Percentiles rank a stretch among this genome's conserved stretches.
These are phyloP conservation scores for Henicopernis longicauda DNA, from an alignment of 2,113 vertebrate genomes.

Conservation along the genomic window DNA sequence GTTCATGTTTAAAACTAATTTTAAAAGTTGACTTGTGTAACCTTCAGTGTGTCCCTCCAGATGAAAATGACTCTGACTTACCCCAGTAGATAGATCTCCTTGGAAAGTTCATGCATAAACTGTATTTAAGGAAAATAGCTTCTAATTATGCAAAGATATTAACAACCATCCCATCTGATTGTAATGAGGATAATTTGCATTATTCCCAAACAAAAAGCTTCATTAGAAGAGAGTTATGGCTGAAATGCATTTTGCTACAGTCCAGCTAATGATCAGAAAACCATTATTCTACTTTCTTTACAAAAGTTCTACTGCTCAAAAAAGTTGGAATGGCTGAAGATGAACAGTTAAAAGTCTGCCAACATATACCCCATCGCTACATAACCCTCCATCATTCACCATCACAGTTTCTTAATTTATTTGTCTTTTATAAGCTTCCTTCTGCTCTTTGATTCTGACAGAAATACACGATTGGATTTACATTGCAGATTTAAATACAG, in stretches of 20 bases:
- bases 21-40: conserved; percentile 11
- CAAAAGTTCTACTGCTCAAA: not conserved
- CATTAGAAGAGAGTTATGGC: conserved; percentile 4
- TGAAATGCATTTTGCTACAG: conserved; percentile 26
- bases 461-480: not conserved
- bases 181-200: conserved; percentile 67
- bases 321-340: not conserved
- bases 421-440: not conserved
- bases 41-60: not conserved
- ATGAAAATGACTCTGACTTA: conserved; percentile 36
- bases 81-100: conserved; percentile 19
- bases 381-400: not conserved
- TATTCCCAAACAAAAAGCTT: conserved; percentile 51
- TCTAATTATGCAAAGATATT: conserved; percentile 65
- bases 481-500: not conserved
- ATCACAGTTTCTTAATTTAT: not conserved
- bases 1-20: not conserved
- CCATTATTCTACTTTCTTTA: not conserved
- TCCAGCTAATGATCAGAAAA: conserved; percentile 36
- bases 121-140: conserved; percentile 64
- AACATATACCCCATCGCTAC: accelerated
- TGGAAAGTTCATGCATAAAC: conserved; percentile 44
- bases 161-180: conserved; percentile 63
- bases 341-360: not conserved
- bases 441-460: not conserved